These are phyloP conservation scores for Australoheros scitulus DNA, from an alignment of 2,113 vertebrate genomes.

Conservation along the genomic window DNA sequence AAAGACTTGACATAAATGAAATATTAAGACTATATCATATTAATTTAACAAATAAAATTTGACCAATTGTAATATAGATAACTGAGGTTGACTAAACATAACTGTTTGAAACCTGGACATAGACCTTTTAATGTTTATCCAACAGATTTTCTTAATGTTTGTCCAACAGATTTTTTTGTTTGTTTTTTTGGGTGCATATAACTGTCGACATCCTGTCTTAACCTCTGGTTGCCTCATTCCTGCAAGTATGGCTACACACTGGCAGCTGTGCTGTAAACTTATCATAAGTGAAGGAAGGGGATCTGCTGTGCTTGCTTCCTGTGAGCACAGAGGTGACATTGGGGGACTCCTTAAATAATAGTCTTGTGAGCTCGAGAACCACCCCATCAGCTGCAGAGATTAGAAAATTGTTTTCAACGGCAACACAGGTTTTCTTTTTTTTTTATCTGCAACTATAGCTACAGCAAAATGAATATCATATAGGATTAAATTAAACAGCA, in stretches of 20 bases:
- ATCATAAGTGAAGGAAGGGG: slow-evolving; percentile 76
- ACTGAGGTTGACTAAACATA: too few relatives aligned
- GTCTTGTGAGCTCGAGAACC: slow-evolving; percentile 55
- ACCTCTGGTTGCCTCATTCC: slow-evolving; percentile 32
- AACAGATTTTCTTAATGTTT: too few relatives aligned
- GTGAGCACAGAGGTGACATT: slow-evolving; percentile 83
- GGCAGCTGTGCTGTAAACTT: slow-evolving; percentile 79
- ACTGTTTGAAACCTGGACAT: too few relatives aligned
- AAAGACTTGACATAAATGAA: too few relatives aligned
- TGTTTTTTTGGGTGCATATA: not conserved
- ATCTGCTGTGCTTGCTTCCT: slow-evolving; percentile 77
- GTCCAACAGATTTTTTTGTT: too few relatives aligned
- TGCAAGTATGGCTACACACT: slow-evolving; percentile 63
- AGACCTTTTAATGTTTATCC: too few relatives aligned
- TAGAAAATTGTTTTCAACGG: slow-evolving; percentile 70
- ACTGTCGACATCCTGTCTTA: not conserved
- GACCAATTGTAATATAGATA: too few relatives aligned
- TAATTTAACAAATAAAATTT: too few relatives aligned
- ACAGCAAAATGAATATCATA: not conserved
- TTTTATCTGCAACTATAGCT: slow-evolving; percentile 35
- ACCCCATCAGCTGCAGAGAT: slow-evolving; percentile 60
- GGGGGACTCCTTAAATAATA: slow-evolving; percentile 80
- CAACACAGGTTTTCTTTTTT: slow-evolving; percentile 13
- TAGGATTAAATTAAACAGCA: not conserved
- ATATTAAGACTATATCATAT: too few relatives aligned